These are phyloP conservation scores for human DNA, from an alignment of 2,113 vertebrate species.

Conservation along the genomic window GRCh38 chr7:45913001-45913500, in stretches of 20 bases:
- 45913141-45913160: not conserved
- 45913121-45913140: not conserved
- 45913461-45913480: not conserved
- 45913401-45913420: not conserved
- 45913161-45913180: not conserved
- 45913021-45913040: not conserved
- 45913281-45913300: not conserved
- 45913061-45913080: fast-evolving
- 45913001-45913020: not conserved
- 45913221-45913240: not conserved
- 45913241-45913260: not conserved
- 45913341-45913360: not conserved
- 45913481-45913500: not conserved
- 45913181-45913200: not conserved
- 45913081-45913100: not conserved
- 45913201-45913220: not conserved
- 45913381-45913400: not conserved
- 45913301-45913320: not conserved
- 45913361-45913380: not conserved
- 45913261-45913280: not conserved
- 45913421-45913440: not conserved
- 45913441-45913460: not conserved
- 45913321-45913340: not conserved
- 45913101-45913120: not conserved
- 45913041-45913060: not conserved